Evolutionary conservation across 2,888 invertebrate genomes (phyloP).

Genomic region (Thecophora atra): DNA sequence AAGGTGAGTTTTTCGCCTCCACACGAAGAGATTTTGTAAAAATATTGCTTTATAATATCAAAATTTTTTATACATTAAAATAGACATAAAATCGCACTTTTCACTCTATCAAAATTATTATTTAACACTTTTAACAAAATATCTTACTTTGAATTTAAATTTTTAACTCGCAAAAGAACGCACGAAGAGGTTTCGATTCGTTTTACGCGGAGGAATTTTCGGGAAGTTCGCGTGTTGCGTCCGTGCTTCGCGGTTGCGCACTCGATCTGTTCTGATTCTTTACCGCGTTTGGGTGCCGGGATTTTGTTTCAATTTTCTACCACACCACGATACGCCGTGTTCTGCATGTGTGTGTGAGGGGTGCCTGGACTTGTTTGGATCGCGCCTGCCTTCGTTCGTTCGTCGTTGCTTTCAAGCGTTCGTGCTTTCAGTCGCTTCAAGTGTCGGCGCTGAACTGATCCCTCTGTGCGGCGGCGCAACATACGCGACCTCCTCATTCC

Average conservation of each 20-base stretch:
- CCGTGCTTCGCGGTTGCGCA: constrained; percentile 61
- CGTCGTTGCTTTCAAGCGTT: constrained; percentile 3
- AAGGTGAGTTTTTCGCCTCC: neutral
- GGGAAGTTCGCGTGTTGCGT: constrained; percentile 39
- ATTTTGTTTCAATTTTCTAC: constrained; percentile 30
- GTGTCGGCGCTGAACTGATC: constrained; percentile 26
- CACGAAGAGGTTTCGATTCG: neutral
- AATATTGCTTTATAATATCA: too few species aligned
- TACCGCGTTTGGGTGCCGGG: constrained; percentile 24
- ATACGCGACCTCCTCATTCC: constrained; percentile 16
- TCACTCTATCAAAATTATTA: neutral
- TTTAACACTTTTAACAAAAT: neutral
- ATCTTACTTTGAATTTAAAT: constrained; percentile 11
- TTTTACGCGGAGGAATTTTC: neutral
- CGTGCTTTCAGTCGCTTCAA: constrained; percentile 8
- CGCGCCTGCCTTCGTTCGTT: neutral
- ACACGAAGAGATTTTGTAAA: neutral
- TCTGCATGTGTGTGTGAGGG: neutral
- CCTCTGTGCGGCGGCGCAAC: neutral
- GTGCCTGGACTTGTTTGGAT: constrained; percentile 24
- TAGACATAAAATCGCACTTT: too few species aligned
- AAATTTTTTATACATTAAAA: too few species aligned
- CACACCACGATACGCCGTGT: neutral
- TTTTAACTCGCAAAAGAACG: too few species aligned
- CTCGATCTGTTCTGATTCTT: constrained; percentile 57